Percentiles rank a stretch among this genome's conserved stretches.
These are phyloP conservation scores for Ichneumoninae sp. DNA, from an alignment of 2,888 invertebrate genomes.

Conservation along the genomic window DNA sequence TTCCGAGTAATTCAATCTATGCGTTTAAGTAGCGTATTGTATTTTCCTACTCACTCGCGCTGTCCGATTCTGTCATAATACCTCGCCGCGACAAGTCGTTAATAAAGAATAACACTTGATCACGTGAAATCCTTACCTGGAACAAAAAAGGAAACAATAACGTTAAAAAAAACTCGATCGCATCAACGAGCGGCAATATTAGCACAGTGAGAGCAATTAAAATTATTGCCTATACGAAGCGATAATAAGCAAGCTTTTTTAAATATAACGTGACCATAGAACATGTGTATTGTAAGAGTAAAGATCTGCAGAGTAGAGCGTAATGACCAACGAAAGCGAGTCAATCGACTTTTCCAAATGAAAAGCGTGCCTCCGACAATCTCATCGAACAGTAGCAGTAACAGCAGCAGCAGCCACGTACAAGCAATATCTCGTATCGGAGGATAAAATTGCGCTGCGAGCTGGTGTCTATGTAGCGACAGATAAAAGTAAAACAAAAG, in stretches of 20 bases:
- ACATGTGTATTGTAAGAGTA: slow-evolving; percentile 2
- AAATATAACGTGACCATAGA: slow-evolving; percentile 19
- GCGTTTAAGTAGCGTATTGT: slow-evolving; percentile 39
- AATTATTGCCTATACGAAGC: slow-evolving; percentile 27
- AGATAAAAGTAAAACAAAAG: slow-evolving; percentile 60
- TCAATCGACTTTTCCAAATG: slow-evolving; percentile 37
- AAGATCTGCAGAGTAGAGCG: slow-evolving; percentile 13
- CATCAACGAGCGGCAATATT: slow-evolving; percentile 22
- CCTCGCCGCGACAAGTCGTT: slow-evolving; percentile 37
- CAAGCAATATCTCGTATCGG: slow-evolving; percentile 52
- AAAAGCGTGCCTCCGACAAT: slow-evolving; percentile 44
- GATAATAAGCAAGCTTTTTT: slow-evolving; percentile 61
- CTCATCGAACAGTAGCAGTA: slow-evolving; percentile 37
- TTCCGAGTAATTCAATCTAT: slow-evolving; percentile 12
- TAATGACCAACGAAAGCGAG: slow-evolving; percentile 44
- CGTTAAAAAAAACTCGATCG: slow-evolving; percentile 17
- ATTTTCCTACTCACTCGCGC: slow-evolving; percentile 75
- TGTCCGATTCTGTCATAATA: slow-evolving; percentile 49
- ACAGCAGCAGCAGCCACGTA: slow-evolving; percentile 48
- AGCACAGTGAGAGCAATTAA: slow-evolving; percentile 31
- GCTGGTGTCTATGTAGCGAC: slow-evolving; percentile 16
- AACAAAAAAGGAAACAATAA: slow-evolving; percentile 73
- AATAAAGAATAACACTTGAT: slow-evolving; percentile 19
- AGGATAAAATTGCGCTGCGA: slow-evolving; percentile 59
- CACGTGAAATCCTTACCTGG: slow-evolving; percentile 78